These are phyloP conservation scores for Triplophysa siluroides DNA, from an alignment of 2,113 vertebrate species.

Conservation along the genomic window DNA sequence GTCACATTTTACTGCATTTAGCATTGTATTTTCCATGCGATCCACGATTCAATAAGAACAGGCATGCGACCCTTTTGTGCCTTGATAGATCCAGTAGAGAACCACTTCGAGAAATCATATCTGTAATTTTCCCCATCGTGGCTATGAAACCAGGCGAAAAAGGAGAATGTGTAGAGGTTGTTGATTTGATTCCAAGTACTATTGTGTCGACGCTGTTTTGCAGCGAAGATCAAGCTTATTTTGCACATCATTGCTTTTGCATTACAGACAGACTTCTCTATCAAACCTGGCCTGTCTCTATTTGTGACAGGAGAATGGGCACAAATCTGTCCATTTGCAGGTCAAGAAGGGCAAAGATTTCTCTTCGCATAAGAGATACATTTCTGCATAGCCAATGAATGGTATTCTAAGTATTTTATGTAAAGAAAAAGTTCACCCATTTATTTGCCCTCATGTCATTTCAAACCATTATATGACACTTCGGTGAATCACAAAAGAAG, in stretches of 20 bases:
- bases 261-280: constrained; percentile 32
- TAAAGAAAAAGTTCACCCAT: not conserved
- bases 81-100: not conserved
- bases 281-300: constrained; percentile 27
- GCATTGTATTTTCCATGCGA: not conserved
- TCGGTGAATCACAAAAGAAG: no score
- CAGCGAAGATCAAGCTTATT: constrained; percentile 10
- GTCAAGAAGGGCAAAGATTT: not conserved
- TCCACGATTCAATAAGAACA: not conserved
- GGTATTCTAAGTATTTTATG: not conserved
- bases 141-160: not conserved
- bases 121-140: constrained; percentile 5
- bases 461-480: no score
- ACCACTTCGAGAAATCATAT: not conserved
- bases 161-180: not conserved
- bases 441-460: no score
- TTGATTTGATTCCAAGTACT: constrained; percentile 18
- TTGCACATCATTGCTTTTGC: constrained; percentile 31
- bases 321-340: constrained; percentile 24
- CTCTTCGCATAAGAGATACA: not conserved
- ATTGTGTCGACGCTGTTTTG: constrained; percentile 10
- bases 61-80: not conserved
- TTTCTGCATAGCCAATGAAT: not conserved
- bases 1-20: not conserved
- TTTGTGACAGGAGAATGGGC: constrained; percentile 20